Conservation (phyloP, 1,140 invertebrate species). For the Zelostemma sp. region DNA sequence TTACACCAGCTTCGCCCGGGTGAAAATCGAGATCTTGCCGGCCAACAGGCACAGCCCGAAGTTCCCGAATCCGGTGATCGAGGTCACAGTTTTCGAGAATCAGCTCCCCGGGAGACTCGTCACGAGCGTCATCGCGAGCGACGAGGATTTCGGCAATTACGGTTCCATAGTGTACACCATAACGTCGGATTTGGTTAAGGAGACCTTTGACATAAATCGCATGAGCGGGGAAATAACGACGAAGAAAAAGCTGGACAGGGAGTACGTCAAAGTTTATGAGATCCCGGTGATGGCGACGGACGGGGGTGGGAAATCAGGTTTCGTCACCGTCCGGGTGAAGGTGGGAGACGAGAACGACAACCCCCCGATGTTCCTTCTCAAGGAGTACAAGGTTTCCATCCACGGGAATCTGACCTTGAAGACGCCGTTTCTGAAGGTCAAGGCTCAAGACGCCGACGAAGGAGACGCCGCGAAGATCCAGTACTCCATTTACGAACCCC, state of each 20-base stretch:
- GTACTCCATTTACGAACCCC: slow-evolving; percentile 81
- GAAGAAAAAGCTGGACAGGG: slow-evolving; percentile 83
- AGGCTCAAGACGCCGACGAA: slow-evolving; percentile 79
- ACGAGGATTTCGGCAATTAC: slow-evolving; percentile 87
- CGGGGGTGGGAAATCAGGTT: slow-evolving; percentile 84
- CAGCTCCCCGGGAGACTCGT: slow-evolving; percentile 81
- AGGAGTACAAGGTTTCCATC: slow-evolving; percentile 84
- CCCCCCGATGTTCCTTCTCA: slow-evolving; percentile 81
- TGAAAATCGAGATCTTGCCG: slow-evolving; percentile 84
- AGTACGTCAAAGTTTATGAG: slow-evolving; percentile 80
- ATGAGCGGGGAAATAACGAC: slow-evolving; percentile 84
- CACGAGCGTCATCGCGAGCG: slow-evolving; percentile 80
- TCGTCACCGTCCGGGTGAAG: slow-evolving; percentile 82
- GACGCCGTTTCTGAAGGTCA: slow-evolving; percentile 78
- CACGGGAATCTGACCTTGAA: slow-evolving; percentile 75
- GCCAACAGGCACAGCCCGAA: slow-evolving; percentile 85
- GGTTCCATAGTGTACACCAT: slow-evolving; percentile 86
- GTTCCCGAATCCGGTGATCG: slow-evolving; percentile 82
- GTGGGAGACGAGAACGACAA: slow-evolving; percentile 92
- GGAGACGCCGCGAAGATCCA: slow-evolving; percentile 77
- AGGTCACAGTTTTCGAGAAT: slow-evolving; percentile 86
- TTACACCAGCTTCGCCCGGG: slow-evolving; percentile 85
- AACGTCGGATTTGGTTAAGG: slow-evolving; percentile 80
- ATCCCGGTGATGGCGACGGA: slow-evolving; percentile 89
- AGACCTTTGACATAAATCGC: slow-evolving; percentile 85